A percentile compares a stretch with the other conserved stretches of the same genome.
These are phyloP conservation scores for Potamilus streckersoni DNA, from an alignment of 1,140 invertebrate species.

Conservation along the genomic window DNA sequence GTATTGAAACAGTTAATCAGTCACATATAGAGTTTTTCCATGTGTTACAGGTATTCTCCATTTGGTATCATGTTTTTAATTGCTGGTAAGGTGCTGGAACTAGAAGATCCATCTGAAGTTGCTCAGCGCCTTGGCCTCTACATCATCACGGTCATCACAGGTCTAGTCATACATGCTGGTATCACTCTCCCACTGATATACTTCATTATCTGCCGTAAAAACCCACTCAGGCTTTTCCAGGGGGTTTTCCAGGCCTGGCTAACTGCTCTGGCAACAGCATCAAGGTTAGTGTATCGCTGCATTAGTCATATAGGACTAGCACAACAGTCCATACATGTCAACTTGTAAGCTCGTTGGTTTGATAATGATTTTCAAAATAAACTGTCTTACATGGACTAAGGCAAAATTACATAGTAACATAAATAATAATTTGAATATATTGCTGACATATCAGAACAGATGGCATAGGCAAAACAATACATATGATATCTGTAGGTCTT, in stretches of 20 bases:
- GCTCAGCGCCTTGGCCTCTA: conserved; percentile 90
- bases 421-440: no score
- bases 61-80: conserved; percentile 93
- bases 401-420: neutral
- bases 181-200: conserved; percentile 83
- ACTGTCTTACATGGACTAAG: neutral
- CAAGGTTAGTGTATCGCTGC: conserved; percentile 52
- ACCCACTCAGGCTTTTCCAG: conserved; percentile 71
- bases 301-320: no score
- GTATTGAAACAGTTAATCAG: no score
- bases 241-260: conserved; percentile 75
- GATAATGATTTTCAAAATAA: neutral
- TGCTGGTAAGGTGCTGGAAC: conserved; percentile 88
- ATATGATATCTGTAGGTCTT: no score
- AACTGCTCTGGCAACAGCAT: conserved; percentile 73
- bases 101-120: conserved; percentile 82
- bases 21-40: neutral
- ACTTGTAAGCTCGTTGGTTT: no score
- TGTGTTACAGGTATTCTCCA: conserved; percentile 83
- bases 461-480: no score
- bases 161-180: conserved; percentile 90
- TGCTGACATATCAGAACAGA: no score
- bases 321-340: no score
- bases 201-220: conserved; percentile 72
- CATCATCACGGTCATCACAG: conserved; percentile 89